phyloP scores from a whole-genome alignment of 2,113 vertebrate species.

The Myrmecobius fasciatus region DNA sequence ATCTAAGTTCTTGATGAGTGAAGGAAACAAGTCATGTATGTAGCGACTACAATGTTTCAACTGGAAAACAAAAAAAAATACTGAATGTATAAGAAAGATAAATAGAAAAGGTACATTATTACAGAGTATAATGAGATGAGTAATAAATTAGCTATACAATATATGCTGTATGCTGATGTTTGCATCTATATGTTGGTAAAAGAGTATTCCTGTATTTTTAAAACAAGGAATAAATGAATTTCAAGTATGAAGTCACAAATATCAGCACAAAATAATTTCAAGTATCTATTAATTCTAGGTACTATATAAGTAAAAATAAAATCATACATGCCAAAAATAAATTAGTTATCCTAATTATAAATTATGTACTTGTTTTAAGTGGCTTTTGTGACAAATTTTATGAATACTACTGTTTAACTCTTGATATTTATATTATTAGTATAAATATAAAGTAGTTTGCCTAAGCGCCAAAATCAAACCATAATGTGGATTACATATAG shows the following conservation, averaged over 20 bases:
- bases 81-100: constrained; percentile 52
- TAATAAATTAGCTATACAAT: not conserved
- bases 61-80: constrained; percentile 81
- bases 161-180: not conserved
- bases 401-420: not conserved
- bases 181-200: not conserved
- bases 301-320: not conserved
- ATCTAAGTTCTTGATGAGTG: constrained; percentile 98
- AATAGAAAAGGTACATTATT: not conserved
- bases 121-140: not conserved
- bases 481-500: not conserved
- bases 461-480: not conserved
- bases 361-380: not conserved
- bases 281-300: not conserved
- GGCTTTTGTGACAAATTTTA: not conserved
- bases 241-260: no score
- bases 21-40: constrained; percentile 98
- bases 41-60: constrained; percentile 99
- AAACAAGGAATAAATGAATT: no score
- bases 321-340: not conserved
- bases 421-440: not conserved
- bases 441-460: not conserved
- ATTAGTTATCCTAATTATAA: not conserved
- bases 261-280: not conserved
- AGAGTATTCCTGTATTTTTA: not conserved